Evolutionary conservation across 2,888 invertebrate species (phyloP), one percentile per base, ranked within the genome.

Genomic region (Drosophila kuntzei): DNA sequence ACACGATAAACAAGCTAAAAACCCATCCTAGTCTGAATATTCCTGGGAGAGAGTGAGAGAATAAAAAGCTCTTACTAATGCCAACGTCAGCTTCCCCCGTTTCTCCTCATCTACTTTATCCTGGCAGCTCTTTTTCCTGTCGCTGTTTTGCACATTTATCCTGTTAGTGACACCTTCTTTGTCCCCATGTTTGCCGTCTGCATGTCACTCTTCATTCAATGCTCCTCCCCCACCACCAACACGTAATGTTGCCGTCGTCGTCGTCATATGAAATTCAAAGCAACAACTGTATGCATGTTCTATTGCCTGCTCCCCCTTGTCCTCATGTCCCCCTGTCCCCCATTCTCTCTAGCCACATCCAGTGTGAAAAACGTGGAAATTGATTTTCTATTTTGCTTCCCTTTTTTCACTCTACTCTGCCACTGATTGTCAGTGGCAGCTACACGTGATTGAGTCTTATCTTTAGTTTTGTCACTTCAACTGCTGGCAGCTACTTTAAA

Each of bases 141-240:
- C 87, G 89, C 87, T 84, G 89, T 67, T 87, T 81, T 89, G 71
- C 83, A 82, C 83, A 85, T 89, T 84, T 84, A 89, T 84, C 86
- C 84, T 87, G 84, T 79, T 84, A 87, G 89, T 87, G 84, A 84
- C 84, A 84, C 88, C 88, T 84, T 81, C 89, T 81, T 84, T 89
- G 87, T 89, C 64, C 71, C 79, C 79, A 66, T 79, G 76, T 78
- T 67, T 64, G 54, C 36, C 44, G 60, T 43, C 71, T 87, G 87
- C 87, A 63, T 77, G 89, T 83, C 83, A 83, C 83, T 83, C 87
- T 83, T 83, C 89, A 88, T 87, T 85, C 86, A 79, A 34, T 69
- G 66, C 50, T 14, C 22, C 16, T 41, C 44, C 14, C 64, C 12
- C 9, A 0, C 3, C 25, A 22, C 32, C 18, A 41, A 27, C 50